A percentile compares a stretch with the other conserved stretches of the same genome.
Evolutionary conservation across 1,140 invertebrate species (phyloP).

Genomic region (Epicauta chinensis): DNA sequence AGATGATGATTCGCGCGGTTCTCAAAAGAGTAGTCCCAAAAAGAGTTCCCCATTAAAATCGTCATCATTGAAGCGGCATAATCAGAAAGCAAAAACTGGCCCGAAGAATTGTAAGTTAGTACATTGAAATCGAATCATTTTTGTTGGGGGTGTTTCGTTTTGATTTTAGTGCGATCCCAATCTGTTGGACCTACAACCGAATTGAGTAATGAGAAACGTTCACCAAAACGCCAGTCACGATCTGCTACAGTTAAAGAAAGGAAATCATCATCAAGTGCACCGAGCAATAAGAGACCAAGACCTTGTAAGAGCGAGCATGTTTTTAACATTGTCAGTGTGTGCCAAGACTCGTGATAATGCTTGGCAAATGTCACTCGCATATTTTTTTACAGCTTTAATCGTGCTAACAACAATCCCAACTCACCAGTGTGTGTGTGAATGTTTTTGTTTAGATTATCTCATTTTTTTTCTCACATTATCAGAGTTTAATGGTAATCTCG

Average conservation of each 20-base stretch:
- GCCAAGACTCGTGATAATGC: slow-evolving; percentile 38
- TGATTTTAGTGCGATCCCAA: slow-evolving; percentile 57
- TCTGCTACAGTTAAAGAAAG: slow-evolving; percentile 51
- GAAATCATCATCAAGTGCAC: slow-evolving; percentile 40
- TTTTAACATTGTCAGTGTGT: slow-evolving; percentile 32
- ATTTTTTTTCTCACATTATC: background rate
- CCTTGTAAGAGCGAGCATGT: slow-evolving; percentile 49
- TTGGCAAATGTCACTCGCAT: slow-evolving; percentile 23
- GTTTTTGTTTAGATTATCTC: background rate
- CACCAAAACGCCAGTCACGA: slow-evolving; percentile 66
- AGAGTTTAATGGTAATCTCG: background rate
- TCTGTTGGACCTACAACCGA: slow-evolving; percentile 56
- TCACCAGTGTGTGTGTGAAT: background rate
- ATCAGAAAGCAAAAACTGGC: slow-evolving; percentile 29
- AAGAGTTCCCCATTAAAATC: slow-evolving; percentile 47
- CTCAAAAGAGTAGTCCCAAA: slow-evolving; percentile 59
- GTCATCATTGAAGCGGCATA: slow-evolving; percentile 30
- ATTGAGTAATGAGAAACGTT: slow-evolving; percentile 53
- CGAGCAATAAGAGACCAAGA: slow-evolving; percentile 52
- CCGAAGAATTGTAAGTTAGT: slow-evolving; percentile 21
- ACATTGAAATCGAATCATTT: background rate
- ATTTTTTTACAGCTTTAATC: slow-evolving; percentile 5
- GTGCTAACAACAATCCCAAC: slow-evolving; percentile 6
- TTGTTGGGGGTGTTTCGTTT: background rate
- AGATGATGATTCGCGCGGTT: slow-evolving; percentile 53